Evolutionary conservation across 2,113 vertebrate species (phyloP).

Genomic region (Lophotis ruficrista): DNA sequence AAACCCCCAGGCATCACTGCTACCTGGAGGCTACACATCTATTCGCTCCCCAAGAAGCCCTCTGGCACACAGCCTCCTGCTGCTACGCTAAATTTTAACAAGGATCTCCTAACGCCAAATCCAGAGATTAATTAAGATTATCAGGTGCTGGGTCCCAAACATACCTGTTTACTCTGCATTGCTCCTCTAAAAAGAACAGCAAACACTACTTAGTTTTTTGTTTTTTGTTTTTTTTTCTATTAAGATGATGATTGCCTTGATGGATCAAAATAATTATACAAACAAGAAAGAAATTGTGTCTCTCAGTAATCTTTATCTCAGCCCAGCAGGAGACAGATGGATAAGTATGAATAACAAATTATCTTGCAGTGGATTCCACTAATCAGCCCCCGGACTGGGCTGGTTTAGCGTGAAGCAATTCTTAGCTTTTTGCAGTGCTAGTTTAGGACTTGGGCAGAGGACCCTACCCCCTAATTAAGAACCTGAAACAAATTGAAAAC

Average conservation of each 20-base stretch:
- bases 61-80: not conserved
- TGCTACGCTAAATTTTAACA: slow-evolving; percentile 36
- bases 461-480: slow-evolving; percentile 89
- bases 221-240: not conserved
- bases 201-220: slow-evolving; percentile 41
- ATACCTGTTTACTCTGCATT: slow-evolving; percentile 60
- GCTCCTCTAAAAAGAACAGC: slow-evolving; percentile 66
- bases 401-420: slow-evolving; percentile 64
- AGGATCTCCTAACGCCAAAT: slow-evolving; percentile 62
- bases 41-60: slow-evolving; percentile 6
- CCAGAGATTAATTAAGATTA: slow-evolving; percentile 79
- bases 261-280: slow-evolving; percentile 72
- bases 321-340: slow-evolving; percentile 69
- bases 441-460: slow-evolving; percentile 78
- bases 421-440: slow-evolving; percentile 76
- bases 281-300: slow-evolving; percentile 65
- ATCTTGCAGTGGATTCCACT: slow-evolving; percentile 73
- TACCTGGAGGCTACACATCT: slow-evolving; percentile 39
- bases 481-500: slow-evolving; percentile 87
- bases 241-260: slow-evolving; percentile 52
- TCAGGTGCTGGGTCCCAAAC: slow-evolving; percentile 53
- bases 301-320: slow-evolving; percentile 37
- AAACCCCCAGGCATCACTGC: not conserved
- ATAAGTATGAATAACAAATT: slow-evolving; percentile 77
- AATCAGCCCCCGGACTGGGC: slow-evolving; percentile 68